phyloP scores from a whole-genome alignment of 2,113 vertebrate species.

The Mormyrus iriodes region DNA sequence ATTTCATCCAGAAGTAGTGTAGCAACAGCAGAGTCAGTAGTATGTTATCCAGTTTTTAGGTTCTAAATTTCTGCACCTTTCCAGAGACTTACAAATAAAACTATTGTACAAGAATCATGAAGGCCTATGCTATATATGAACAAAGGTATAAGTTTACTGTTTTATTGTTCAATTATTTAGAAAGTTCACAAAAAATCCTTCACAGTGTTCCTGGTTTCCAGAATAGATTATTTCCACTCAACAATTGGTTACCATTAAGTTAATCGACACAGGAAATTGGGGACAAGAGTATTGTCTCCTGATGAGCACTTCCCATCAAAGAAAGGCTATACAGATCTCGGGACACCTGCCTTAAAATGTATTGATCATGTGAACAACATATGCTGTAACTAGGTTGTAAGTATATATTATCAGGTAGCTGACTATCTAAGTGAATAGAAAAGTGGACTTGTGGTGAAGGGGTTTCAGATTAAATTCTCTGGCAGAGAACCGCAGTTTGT shows the following conservation, averaged over 20 bases:
- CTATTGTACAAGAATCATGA: neutral
- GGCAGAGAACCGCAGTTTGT: neutral
- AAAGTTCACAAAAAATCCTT: neutral
- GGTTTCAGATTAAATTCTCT: neutral
- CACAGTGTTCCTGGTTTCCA: neutral
- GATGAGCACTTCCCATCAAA: neutral
- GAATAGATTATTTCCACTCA: neutral
- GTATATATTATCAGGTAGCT: neutral
- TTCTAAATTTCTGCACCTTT: neutral
- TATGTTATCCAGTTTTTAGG: neutral
- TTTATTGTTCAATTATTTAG: neutral
- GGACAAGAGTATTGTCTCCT: neutral
- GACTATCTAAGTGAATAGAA: neutral
- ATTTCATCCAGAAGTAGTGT: neutral
- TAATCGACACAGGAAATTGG: neutral
- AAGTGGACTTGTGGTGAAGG: neutral
- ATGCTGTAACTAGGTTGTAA: neutral
- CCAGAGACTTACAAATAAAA: neutral
- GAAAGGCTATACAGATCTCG: neutral
- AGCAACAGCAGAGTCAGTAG: neutral
- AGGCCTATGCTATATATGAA: neutral
- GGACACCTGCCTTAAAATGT: neutral
- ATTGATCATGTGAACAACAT: neutral
- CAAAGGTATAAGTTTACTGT: neutral
- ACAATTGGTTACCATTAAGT: neutral